Percentiles rank a stretch among this genome's conserved stretches.
Evolutionary conservation across 2,888 invertebrate genomes (phyloP).

Genomic region (Polydrusus tereticollis): DNA sequence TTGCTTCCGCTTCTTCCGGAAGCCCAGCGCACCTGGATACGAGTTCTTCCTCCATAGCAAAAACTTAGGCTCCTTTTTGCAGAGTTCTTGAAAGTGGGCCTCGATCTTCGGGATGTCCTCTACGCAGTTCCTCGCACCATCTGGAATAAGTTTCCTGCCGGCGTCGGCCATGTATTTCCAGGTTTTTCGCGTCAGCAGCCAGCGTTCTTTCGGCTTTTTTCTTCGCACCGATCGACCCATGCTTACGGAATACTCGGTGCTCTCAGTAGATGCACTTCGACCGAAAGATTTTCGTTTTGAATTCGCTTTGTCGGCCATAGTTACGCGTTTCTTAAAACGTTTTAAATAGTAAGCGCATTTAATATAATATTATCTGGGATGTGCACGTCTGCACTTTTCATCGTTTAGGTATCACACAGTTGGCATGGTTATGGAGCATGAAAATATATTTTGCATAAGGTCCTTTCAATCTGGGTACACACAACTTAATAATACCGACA

Average conservation of each 20-base stretch:
- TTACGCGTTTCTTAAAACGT: constrained; percentile 30
- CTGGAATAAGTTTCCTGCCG: constrained; percentile 87
- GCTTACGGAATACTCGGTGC: constrained; percentile 65
- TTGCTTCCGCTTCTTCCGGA: constrained; percentile 71
- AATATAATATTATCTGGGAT: constrained; percentile 19
- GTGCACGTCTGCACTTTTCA: constrained; percentile 12
- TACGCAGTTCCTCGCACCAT: constrained; percentile 78
- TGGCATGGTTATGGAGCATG: constrained; percentile 36
- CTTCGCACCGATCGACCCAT: constrained; percentile 74
- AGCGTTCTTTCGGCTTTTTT: constrained; percentile 81
- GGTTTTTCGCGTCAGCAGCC: constrained; percentile 89
- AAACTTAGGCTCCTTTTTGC: constrained; percentile 82
- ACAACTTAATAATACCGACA: constrained; percentile 31
- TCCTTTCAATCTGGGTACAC: constrained; percentile 28
- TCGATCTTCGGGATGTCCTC: constrained; percentile 87
- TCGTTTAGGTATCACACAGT: constrained; percentile 17
- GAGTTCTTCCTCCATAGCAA: constrained; percentile 87
- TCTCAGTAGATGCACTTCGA: constrained; percentile 67
- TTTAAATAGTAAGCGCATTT: constrained; percentile 36
- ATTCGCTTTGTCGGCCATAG: constrained; percentile 41
- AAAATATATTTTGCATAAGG: constrained; percentile 43
- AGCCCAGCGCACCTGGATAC: constrained; percentile 79
- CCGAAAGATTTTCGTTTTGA: constrained; percentile 58
- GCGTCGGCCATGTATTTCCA: constrained; percentile 96
- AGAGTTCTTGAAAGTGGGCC: constrained; percentile 87